Percentiles rank a stretch among this genome's conserved stretches.
phyloP scores from a whole-genome alignment of 2,888 invertebrate genomes.

The Polymixis lichenea region DNA sequence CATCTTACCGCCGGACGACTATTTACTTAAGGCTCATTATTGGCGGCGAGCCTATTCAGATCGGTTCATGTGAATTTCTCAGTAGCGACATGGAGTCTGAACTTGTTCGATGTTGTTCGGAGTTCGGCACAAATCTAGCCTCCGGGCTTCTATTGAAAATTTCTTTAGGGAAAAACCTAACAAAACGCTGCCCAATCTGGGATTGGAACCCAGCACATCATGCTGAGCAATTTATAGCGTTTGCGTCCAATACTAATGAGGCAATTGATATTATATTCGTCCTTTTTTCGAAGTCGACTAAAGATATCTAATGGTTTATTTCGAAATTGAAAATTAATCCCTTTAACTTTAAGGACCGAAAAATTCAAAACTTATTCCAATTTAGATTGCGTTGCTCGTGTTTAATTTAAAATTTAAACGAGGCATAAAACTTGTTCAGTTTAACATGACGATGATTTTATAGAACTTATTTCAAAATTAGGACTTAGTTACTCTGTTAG shows the following conservation, averaged over 20 bases:
- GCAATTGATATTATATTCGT: background rate
- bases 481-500: no score
- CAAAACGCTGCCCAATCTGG: background rate
- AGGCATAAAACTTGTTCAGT: background rate
- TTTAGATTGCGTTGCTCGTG: slow-evolving; percentile 6
- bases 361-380: slow-evolving; percentile 1
- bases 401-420: background rate
- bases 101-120: no score
- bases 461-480: background rate
- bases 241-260: background rate
- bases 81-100: no score
- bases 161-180: background rate
- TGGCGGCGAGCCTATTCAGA: background rate
- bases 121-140: background rate
- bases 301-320: background rate
- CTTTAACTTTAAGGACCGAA: background rate
- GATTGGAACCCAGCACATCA: background rate
- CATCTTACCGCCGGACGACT: no score
- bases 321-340: slow-evolving; percentile 3
- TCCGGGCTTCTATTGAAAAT: background rate
- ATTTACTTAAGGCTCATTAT: background rate
- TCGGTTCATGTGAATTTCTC: background rate
- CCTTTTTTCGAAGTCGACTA: background rate
- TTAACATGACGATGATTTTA: background rate
- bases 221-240: background rate